Base-by-base conservation (phyloP, 2,797 vertebrate genomes). In the Enteromius paludinosus region DNA sequence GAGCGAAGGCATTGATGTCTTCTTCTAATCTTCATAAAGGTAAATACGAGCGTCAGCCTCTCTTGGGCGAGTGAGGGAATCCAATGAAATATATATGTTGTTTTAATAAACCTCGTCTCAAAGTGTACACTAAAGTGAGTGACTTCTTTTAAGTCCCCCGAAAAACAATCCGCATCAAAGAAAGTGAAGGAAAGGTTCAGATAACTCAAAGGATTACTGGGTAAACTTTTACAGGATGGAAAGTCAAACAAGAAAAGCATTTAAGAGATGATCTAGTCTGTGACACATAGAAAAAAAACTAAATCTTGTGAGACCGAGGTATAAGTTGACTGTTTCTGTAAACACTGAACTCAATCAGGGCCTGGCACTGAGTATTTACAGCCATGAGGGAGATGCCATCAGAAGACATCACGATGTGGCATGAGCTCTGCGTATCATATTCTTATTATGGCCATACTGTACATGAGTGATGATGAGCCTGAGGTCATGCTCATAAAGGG, bases 1-100 rank as follows among this genome's bases (percentile, higher is more conserved):
- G 38, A 88, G 79, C 30, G 59, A 47, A 69, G 28, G 71, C 73
- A 75, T 76, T 87, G 85, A 88, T 89, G 84, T 87, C 65, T 64
- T 47, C 78, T 43, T 38, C 72, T 79, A 83, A 88, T 89, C 84
- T 86, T 76, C 83, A 86, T 85, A 88, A 85, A 86, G 83, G 83
- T 89, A 87, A 87, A 90, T 81, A 84, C 56, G 25, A 56, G 70
- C 43, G 43, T 62, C 84, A 84, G 68, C 41, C 84, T 79, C 75
- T 75, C 75, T 64, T 70, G 68, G 65, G 71, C 78, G 73, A 89
- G 11, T 15, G 79, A 88, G 69, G 61, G 69, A 75, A 84, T 79
- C 66, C 84, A 81, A 82, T 88, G 54, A 87, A 84, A 84, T 87
- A 83, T 88, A 86, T 84, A 87, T 82, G 78, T 77, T 61, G 41